Conservation (phyloP, 1,140 invertebrate genomes). For the Macrocentrus cingulum region DNA sequence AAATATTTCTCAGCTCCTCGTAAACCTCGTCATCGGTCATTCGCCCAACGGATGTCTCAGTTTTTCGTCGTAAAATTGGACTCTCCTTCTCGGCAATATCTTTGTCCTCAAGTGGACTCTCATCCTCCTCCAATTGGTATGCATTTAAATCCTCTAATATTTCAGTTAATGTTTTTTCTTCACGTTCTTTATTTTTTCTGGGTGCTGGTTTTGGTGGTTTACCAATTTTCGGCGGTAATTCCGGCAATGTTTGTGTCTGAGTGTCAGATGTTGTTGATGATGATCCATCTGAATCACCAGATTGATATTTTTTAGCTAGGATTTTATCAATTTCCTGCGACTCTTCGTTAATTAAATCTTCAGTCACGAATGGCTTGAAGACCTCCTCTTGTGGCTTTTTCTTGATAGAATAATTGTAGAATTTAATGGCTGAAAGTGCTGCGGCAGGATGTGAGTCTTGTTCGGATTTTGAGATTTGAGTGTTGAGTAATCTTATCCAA, state of each 20-base stretch:
- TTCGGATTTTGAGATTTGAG: constrained; percentile 85
- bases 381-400: constrained; percentile 66
- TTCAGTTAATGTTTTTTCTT: constrained; percentile 57
- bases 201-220: constrained; percentile 47
- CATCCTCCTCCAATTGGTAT: constrained; percentile 39
- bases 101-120: constrained; percentile 26
- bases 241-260: constrained; percentile 38
- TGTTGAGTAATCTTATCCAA: constrained; percentile 78
- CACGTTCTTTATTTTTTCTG: constrained; percentile 47
- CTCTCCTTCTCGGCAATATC: constrained; percentile 42
- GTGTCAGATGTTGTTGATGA: constrained; percentile 46
- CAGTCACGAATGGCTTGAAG: constrained; percentile 79
- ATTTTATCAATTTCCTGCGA: constrained; percentile 77
- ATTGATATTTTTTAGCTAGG: constrained; percentile 66
- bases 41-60: constrained; percentile 57
- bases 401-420: constrained; percentile 85
- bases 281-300: constrained; percentile 44
- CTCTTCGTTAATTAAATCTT: constrained; percentile 75
- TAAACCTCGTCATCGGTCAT: constrained; percentile 84
- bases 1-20: constrained; percentile 77
- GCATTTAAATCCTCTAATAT: constrained; percentile 50
- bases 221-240: constrained; percentile 40
- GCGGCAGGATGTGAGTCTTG: constrained; percentile 90
- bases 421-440: constrained; percentile 87
- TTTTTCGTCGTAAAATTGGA: constrained; percentile 51